Percentiles rank a stretch among this genome's conserved stretches.
Conservation (phyloP, 1,140 invertebrate genomes). For the Elymnias hypermnestra region DNA sequence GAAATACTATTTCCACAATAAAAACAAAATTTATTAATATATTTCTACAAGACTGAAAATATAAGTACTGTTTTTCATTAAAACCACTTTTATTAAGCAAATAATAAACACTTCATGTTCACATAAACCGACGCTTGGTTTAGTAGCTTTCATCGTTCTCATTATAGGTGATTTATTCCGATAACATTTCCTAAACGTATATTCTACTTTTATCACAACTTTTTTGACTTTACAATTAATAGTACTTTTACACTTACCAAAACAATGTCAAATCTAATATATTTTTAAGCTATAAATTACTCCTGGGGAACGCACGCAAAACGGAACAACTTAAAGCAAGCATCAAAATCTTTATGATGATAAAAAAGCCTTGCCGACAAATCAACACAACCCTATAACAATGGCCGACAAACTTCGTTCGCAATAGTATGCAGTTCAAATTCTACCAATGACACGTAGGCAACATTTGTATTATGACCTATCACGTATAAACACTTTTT, state of each 20-base stretch:
- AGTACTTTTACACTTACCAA: constrained; percentile 50
- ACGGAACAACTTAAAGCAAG: constrained; percentile 58
- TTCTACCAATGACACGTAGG: constrained; percentile 32
- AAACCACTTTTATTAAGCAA: no score
- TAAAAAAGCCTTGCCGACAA: constrained; percentile 63
- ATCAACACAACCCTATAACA: constrained; percentile 31
- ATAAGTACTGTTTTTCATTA: no score
- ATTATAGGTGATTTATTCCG: constrained; percentile 7
- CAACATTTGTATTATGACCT: constrained; percentile 20
- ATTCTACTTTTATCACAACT: constrained; percentile 6
- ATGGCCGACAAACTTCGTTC: constrained; percentile 49
- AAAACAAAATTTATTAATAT: no score
- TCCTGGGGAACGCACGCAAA: constrained; percentile 48
- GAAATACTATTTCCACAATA: no score
- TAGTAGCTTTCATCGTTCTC: constrained; percentile 24
- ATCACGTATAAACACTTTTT: constrained; percentile 21
- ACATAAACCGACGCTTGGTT: constrained; percentile 39
- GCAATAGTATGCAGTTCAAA: constrained; percentile 23
- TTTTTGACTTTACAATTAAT: constrained; percentile 15
- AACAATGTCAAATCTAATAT: constrained; percentile 51
- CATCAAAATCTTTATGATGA: constrained; percentile 56
- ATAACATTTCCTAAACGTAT: constrained; percentile 4
- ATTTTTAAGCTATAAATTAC: constrained; percentile 50
- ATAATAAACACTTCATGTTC: no score
- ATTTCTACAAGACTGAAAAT: no score